These are phyloP conservation scores for Steatocranus sp. DNA, from an alignment of 2,797 vertebrate species.

Conservation along the genomic window DNA sequence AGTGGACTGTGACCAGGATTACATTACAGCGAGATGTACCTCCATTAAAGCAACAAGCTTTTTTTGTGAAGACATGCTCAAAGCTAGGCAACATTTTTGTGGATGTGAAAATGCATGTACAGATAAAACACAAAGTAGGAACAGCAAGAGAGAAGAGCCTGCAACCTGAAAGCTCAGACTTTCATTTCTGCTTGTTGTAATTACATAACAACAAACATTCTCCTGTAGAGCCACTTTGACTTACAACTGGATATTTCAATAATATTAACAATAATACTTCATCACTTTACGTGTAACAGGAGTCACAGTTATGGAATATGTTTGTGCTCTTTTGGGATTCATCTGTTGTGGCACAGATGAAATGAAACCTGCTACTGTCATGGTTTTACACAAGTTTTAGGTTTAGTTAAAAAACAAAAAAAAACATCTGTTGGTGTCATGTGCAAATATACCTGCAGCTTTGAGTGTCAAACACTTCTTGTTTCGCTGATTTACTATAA, in stretches of 20 bases:
- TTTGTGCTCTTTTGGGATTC: not conserved
- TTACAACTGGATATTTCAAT: not conserved
- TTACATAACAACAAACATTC: not conserved
- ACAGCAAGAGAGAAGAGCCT: not conserved
- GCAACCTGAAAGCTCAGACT: not conserved
- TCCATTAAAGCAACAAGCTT: not conserved
- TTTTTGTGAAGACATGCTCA: not conserved
- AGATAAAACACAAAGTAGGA: not conserved
- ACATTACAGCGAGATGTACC: not conserved
- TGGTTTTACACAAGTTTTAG: not conserved
- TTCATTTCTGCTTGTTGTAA: not conserved
- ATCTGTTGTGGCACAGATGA: not conserved
- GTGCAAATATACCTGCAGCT: not conserved
- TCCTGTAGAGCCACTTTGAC: not conserved
- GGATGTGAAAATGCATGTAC: not conserved
- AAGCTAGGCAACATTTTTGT: not conserved
- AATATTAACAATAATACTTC: not conserved
- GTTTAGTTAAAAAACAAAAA: not conserved
- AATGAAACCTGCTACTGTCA: not conserved
- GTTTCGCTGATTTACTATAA: not conserved
- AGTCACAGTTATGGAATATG: not conserved
- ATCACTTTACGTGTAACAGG: not conserved
- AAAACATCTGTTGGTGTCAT: not conserved
- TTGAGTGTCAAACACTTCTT: not conserved
- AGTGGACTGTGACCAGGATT: not conserved